Conservation (phyloP, 2,888 invertebrate species). For the Macropis europaea region DNA sequence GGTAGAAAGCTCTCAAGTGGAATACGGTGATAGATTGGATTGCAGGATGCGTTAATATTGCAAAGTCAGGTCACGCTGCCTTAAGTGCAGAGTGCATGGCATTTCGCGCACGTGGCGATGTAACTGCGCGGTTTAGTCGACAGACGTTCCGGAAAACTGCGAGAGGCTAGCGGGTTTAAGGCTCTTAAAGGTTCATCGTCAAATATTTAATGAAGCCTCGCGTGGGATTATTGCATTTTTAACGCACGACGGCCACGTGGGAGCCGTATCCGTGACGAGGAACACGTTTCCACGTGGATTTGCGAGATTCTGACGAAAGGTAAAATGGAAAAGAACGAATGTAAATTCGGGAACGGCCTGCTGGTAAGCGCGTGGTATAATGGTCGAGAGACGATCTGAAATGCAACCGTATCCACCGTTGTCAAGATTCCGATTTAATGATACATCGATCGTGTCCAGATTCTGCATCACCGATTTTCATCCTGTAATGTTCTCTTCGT, state of each 20-base stretch:
- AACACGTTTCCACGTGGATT: conserved; percentile 25
- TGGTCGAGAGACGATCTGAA: conserved; percentile 1
- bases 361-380: conserved; percentile 15
- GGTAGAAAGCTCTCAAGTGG: neutral
- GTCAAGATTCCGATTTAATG: conserved; percentile 28
- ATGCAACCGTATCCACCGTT: neutral
- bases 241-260: conserved; percentile 28
- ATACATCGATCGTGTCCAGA: conserved; percentile 18
- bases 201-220: conserved; percentile 58
- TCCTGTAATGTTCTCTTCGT: conserved; percentile 28
- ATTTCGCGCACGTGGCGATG: conserved; percentile 1
- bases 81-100: conserved; percentile 2
- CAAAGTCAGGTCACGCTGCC: conserved; percentile 34
- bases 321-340: neutral
- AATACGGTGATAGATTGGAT: conserved; percentile 51
- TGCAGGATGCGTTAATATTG: conserved; percentile 44
- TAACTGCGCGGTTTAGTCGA: conserved; percentile 49
- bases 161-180: conserved; percentile 9
- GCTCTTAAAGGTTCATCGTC: conserved; percentile 55
- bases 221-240: conserved; percentile 63
- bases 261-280: conserved; percentile 25
- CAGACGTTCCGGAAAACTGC: conserved; percentile 1
- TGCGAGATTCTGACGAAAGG: neutral
- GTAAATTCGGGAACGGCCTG: neutral
- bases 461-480: conserved; percentile 1